These are phyloP conservation scores for Gonatopus flavifemur DNA, from an alignment of 1,140 invertebrate genomes.

Conservation along the genomic window DNA sequence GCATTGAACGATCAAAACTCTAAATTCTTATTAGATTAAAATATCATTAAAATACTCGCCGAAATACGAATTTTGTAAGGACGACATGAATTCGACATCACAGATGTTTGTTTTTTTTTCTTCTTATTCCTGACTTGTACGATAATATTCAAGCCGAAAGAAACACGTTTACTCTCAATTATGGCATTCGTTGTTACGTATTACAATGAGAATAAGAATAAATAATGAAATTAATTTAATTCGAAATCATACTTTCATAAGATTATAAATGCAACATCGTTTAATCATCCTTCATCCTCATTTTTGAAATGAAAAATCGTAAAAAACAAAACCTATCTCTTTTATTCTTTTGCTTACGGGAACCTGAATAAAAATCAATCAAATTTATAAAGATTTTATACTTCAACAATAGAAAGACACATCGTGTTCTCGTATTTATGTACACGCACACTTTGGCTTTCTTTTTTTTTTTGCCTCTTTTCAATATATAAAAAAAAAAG, in stretches of 20 bases:
- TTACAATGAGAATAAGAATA: too few relatives aligned
- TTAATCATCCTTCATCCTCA: too few relatives aligned
- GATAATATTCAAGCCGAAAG: conserved; percentile 7
- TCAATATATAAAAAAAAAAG: conserved; percentile 16
- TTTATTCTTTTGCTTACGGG: too few relatives aligned
- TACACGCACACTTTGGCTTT: conserved; percentile 10
- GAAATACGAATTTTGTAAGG: conserved; percentile 12
- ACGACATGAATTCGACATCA: background rate
- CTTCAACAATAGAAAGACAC: conserved; percentile 17
- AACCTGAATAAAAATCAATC: too few relatives aligned
- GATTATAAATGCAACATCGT: too few relatives aligned
- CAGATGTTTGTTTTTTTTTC: background rate
- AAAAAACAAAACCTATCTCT: too few relatives aligned
- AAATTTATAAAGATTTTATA: conserved; percentile 5
- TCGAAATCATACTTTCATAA: too few relatives aligned
- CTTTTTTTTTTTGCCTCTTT: conserved; percentile 10
- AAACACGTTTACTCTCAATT: too few relatives aligned
- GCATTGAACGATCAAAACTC: conserved; percentile 28
- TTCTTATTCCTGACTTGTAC: conserved; percentile 1
- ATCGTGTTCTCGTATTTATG: conserved; percentile 3
- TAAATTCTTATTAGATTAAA: conserved; percentile 29
- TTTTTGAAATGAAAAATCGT: too few relatives aligned
- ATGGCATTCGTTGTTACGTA: conserved; percentile 14
- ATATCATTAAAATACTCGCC: conserved; percentile 13
- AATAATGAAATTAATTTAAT: too few relatives aligned